Evolutionary conservation across 2,113 vertebrate species (phyloP).

Genomic region (Galemys pyrenaicus): DNA sequence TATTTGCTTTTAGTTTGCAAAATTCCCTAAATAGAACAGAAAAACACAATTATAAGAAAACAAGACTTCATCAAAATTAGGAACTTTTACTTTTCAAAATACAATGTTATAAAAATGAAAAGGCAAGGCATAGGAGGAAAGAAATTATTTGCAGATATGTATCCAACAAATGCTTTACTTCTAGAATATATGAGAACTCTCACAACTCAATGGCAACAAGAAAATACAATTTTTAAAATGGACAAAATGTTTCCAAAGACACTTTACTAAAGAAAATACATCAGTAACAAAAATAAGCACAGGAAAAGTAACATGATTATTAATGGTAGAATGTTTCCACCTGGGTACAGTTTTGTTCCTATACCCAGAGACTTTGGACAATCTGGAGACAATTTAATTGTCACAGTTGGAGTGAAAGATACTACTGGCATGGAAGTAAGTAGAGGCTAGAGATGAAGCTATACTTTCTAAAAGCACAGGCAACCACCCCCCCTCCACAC

Average conservation of each 20-base stretch:
- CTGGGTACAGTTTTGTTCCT: background rate
- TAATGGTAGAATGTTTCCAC: background rate
- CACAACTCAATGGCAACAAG: background rate
- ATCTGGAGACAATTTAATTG: background rate
- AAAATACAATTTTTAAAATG: background rate
- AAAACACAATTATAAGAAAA: background rate
- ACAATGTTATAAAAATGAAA: background rate
- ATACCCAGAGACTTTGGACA: background rate
- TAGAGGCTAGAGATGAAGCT: background rate
- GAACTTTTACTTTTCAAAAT: background rate
- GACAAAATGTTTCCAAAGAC: background rate
- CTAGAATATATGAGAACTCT: background rate
- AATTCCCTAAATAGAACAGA: background rate
- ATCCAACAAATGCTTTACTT: background rate
- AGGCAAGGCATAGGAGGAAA: background rate
- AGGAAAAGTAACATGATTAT: background rate
- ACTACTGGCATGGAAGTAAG: background rate
- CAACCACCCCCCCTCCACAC: too few species aligned
- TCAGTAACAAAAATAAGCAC: background rate
- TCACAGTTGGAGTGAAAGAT: background rate
- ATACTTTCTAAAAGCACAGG: background rate
- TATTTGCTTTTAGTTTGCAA: background rate
- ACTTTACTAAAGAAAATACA: background rate
- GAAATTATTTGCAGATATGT: slow-evolving; percentile 3
- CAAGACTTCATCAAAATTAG: background rate